phyloP scores from a whole-genome alignment of 2,797 vertebrate species.

The Choloepus didactylus region DNA sequence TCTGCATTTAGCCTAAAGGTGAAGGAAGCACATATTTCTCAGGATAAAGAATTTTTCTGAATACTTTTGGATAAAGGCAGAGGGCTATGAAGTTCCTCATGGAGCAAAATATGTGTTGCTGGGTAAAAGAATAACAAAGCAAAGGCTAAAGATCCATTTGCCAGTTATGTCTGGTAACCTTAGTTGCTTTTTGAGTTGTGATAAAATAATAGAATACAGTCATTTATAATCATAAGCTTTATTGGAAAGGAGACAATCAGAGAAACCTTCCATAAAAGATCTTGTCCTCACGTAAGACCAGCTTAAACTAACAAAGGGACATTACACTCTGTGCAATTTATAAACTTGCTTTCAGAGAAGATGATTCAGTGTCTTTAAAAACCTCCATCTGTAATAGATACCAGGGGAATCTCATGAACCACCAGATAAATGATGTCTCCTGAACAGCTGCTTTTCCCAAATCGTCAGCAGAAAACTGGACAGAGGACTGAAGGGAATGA shows the following conservation, averaged over 20 bases:
- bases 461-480: not conserved
- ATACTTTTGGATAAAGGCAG: not conserved
- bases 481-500: not conserved
- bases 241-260: not conserved
- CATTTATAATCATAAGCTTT: not conserved
- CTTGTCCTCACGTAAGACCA: not conserved
- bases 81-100: not conserved
- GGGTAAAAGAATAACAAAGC: not conserved
- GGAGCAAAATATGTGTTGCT: not conserved
- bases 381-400: not conserved
- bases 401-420: not conserved
- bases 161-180: not conserved
- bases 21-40: not conserved
- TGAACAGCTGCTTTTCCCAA: not conserved
- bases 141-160: not conserved
- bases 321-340: not conserved
- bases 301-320: conserved; percentile 22
- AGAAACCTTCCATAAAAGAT: not conserved
- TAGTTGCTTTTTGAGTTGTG: not conserved
- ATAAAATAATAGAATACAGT: not conserved
- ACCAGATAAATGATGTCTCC: not conserved
- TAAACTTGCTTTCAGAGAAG: conserved; percentile 55
- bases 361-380: conserved; percentile 26
- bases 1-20: not conserved
- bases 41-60: not conserved